Conservation (phyloP, 2,113 vertebrate genomes). For the Camarhynchus parvulus region DNA sequence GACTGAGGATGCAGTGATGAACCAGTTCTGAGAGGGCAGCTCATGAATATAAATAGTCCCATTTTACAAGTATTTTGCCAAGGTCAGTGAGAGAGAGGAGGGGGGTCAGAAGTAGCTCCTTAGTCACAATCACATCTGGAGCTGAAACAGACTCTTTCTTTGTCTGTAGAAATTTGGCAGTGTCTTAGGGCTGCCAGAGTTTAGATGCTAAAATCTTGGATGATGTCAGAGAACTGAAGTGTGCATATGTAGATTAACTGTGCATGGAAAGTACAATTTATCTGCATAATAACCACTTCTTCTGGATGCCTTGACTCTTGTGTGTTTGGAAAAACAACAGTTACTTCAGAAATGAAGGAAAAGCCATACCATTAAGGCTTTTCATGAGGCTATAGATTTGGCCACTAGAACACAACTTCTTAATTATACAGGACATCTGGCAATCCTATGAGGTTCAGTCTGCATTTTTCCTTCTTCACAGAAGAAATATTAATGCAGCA, state of each 20-base stretch:
- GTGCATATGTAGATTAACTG: not conserved
- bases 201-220: constrained; percentile 40
- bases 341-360: not conserved
- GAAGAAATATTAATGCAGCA: constrained; percentile 31
- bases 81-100: constrained; percentile 31
- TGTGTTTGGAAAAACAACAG: not conserved
- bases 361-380: not conserved
- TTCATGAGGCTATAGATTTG: not conserved
- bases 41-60: constrained; percentile 36
- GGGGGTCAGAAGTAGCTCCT: constrained; percentile 49
- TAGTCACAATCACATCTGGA: constrained; percentile 62
- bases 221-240: not conserved
- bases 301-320: not conserved
- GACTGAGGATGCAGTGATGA: constrained; percentile 8
- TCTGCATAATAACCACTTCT: not conserved
- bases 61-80: constrained; percentile 58
- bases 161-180: constrained; percentile 44
- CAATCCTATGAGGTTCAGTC: not conserved
- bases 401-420: not conserved
- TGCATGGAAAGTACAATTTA: not conserved
- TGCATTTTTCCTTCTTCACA: constrained; percentile 13
- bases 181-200: constrained; percentile 20
- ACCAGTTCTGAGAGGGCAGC: not conserved
- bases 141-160: constrained; percentile 44
- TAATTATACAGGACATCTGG: not conserved